Percentiles rank a stretch among this genome's conserved stretches.
These are phyloP conservation scores for Hyles vespertilio DNA, from an alignment of 1,140 invertebrate genomes.

Conservation along the genomic window DNA sequence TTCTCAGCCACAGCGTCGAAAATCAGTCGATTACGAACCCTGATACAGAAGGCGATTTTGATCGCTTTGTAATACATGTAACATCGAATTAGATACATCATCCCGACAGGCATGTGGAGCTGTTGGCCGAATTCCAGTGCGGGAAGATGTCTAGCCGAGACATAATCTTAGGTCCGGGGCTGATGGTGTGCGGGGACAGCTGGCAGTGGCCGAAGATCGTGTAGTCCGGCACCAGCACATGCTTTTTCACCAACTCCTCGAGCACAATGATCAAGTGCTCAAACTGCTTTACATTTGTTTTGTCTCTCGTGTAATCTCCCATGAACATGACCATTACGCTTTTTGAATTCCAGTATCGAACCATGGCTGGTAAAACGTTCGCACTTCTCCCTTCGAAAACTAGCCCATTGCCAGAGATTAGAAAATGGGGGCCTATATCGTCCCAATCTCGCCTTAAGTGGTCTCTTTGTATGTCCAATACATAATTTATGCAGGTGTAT, in stretches of 20 bases:
- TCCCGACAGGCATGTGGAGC: conserved; percentile 23
- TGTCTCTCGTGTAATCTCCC: conserved; percentile 42
- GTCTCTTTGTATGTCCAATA: conserved; percentile 46
- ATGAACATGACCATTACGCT: conserved; percentile 59
- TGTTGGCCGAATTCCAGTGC: conserved; percentile 43
- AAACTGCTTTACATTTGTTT: conserved; percentile 35
- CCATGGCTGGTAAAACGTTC: conserved; percentile 47
- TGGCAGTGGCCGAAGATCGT: conserved; percentile 50
- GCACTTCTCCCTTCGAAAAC: conserved; percentile 64
- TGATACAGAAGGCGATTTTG: no score
- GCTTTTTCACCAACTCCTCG: conserved; percentile 30
- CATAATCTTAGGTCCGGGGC: conserved; percentile 45
- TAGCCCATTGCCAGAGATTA: conserved; percentile 46
- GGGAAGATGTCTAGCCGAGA: conserved; percentile 28
- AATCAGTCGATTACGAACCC: no score
- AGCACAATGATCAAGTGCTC: conserved; percentile 43
- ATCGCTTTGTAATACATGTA: no score
- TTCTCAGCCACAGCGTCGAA: no score
- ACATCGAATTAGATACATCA: background rate
- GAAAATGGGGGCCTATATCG: conserved; percentile 60
- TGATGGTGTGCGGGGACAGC: conserved; percentile 28
- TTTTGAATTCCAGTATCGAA: conserved; percentile 36
- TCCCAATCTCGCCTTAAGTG: conserved; percentile 35
- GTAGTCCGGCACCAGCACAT: conserved; percentile 38
- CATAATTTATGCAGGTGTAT: conserved; percentile 39